Evolutionary conservation across 2,113 vertebrate genomes (phyloP).

Genomic region (Lutjanus erythropterus): DNA sequence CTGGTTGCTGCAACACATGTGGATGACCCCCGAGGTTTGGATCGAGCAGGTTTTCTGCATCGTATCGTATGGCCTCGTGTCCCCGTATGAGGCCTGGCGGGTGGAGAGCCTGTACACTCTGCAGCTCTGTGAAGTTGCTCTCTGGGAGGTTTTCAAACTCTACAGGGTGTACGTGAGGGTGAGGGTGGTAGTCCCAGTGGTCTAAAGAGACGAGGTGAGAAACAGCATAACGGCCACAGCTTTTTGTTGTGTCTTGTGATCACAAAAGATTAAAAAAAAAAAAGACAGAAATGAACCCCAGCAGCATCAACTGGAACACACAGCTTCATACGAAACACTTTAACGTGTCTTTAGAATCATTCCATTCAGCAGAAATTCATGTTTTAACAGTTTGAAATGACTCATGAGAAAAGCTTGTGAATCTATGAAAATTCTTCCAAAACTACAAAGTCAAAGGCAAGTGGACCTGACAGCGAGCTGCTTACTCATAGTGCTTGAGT

Average conservation of each 20-base stretch:
- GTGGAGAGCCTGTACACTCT: constrained; percentile 94
- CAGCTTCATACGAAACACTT: neutral
- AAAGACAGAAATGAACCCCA: neutral
- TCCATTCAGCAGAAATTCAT: neutral
- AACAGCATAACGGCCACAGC: constrained; percentile 17
- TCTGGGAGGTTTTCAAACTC: constrained; percentile 94
- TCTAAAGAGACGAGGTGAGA: constrained; percentile 80
- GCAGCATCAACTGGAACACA: neutral
- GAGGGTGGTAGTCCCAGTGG: constrained; percentile 94
- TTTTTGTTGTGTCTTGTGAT: neutral
- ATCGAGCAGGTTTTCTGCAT: constrained; percentile 91
- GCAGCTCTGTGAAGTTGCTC: constrained; percentile 95
- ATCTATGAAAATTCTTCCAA: neutral
- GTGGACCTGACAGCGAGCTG: neutral
- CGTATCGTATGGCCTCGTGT: constrained; percentile 86
- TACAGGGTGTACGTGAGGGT: constrained; percentile 86
- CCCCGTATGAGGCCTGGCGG: constrained; percentile 86
- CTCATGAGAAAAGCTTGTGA: neutral
- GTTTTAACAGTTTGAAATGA: neutral
- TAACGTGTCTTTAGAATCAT: neutral
- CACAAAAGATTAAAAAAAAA: neutral
- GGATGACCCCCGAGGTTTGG: constrained; percentile 84
- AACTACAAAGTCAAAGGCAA: neutral
- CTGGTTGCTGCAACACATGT: constrained; percentile 79
- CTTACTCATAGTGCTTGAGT: constrained; percentile 38